These are phyloP conservation scores for Leuciscus idus DNA, from an alignment of 2,113 vertebrate genomes.

Conservation along the genomic window DNA sequence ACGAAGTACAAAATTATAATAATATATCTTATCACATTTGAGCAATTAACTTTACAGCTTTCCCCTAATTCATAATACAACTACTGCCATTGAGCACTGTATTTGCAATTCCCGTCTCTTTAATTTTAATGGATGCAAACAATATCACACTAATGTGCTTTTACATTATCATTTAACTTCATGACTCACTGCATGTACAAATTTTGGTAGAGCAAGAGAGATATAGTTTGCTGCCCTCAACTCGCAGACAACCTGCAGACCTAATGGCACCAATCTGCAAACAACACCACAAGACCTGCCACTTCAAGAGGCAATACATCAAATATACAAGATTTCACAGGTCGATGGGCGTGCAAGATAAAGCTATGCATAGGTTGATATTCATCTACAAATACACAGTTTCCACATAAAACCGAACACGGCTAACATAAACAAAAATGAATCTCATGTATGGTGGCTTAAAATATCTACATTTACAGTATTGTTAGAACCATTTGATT, in stretches of 20 bases:
- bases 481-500: not conserved
- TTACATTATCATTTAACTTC: no score
- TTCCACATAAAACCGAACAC: not conserved
- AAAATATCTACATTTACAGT: not conserved
- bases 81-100: no score
- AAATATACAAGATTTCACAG: not conserved
- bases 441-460: not conserved
- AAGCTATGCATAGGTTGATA: not conserved
- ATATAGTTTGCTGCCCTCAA: not conserved
- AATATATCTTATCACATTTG: no score
- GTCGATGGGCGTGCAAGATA: not conserved
- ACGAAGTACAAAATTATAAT: no score
- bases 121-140: no score
- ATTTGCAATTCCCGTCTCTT: no score
- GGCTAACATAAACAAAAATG: not conserved
- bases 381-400: not conserved
- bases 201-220: not conserved
- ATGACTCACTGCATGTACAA: no score
- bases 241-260: not conserved
- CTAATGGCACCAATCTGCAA: not conserved
- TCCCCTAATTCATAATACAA: no score
- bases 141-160: no score
- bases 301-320: not conserved
- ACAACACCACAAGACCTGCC: not conserved
- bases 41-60: no score